Evolutionary conservation across 2,888 invertebrate species (phyloP), one percentile per base, ranked within the genome.

Genomic region (Conistra vaccinii): DNA sequence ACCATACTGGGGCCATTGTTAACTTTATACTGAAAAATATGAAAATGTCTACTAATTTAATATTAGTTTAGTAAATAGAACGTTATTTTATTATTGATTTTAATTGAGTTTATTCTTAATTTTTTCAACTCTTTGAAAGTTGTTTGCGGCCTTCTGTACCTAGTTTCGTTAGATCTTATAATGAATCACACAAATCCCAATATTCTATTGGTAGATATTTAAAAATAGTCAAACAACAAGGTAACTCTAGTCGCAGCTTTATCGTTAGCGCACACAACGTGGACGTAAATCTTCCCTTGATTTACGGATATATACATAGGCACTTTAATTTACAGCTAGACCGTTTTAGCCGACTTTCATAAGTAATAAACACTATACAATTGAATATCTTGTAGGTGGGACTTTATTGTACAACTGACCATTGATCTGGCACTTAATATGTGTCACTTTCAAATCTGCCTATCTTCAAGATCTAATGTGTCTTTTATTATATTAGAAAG

Each of bases 281-380:
- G 85, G 82, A 81, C 89, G 89, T 94, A 94, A 94, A 94, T 94
- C 94, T 92, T 91, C 88, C 85, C 88, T 90, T 94, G 93, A 94
- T 94, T 94, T 94, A 94, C 91, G 91, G 85, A 87, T 86, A 87
- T 87, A 90, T 88, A 89, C 89, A 90, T 90, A 91, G 84, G 84
- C 86, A 88, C 90, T 91, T 89, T 91, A 93, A 92, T 93, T 93
- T 93, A 93, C 91, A 90, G 88, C 90, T 89, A 85, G 86, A 89
- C 92, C 81, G 88, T 91, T 92, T 93, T 90, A 91, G 90, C 85
- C 81, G 83, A 87, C 83, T 88, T 89, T 89, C 84, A 84, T 88
- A 80, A 70, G 85, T 84, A 84, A 79, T 82, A 85, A 88, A 85
- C 80, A 87, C 84, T 76, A 87, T 65, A 82, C 85, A 82, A 84